Conservation (phyloP, 2,113 vertebrate genomes). For the Dicerorhinus sumatrensis region DNA sequence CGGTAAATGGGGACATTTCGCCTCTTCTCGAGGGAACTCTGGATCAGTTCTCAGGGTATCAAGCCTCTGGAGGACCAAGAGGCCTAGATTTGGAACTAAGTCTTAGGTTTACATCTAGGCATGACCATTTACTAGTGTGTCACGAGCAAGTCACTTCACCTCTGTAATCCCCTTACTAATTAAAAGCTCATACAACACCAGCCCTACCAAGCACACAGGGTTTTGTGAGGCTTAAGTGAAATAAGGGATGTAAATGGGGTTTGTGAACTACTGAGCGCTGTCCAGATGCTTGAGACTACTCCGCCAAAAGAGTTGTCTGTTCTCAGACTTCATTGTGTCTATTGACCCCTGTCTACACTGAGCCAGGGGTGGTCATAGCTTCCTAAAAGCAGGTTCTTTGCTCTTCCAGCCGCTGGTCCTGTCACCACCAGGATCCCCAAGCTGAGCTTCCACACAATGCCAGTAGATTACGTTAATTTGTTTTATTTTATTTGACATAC, state of each 20-base stretch:
- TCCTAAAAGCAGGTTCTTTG: not conserved
- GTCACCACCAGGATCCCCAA: not conserved
- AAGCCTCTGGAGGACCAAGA: not conserved
- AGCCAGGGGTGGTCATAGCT: not conserved
- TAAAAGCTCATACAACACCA: not conserved
- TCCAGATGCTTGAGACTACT: not conserved
- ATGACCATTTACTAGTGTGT: not conserved
- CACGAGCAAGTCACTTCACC: not conserved
- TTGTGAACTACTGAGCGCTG: not conserved
- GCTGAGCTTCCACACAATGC: constrained; percentile 67
- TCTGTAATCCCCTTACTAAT: not conserved
- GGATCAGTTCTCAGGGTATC: not conserved
- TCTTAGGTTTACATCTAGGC: not conserved
- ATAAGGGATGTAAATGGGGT: not conserved
- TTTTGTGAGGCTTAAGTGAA: not conserved
- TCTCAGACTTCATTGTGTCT: not conserved
- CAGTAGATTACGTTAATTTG: constrained; percentile 79
- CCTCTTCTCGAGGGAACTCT: not conserved
- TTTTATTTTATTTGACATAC: constrained; percentile 82
- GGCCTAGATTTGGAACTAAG: not conserved
- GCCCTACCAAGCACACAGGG: not conserved
- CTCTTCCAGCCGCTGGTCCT: not conserved
- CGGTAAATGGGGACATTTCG: not conserved
- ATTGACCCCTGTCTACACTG: no score
- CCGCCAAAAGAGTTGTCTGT: not conserved